phyloP scores from a whole-genome alignment of 2,113 vertebrate species.

The Corynorhinus townsendii region DNA sequence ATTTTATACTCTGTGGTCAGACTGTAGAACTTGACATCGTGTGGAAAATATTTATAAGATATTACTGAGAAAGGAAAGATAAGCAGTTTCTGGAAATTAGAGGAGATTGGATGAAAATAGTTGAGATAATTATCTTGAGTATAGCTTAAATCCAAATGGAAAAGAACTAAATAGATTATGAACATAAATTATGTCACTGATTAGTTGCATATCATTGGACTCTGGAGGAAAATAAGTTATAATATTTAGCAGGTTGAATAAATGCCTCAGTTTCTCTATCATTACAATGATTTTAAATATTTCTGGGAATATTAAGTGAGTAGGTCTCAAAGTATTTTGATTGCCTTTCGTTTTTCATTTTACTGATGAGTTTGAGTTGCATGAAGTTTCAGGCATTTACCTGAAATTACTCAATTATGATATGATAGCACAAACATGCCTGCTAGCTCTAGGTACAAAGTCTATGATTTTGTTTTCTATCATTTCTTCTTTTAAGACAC shows the following conservation, averaged over 20 bases:
- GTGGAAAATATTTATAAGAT: neutral
- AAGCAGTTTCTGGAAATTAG: neutral
- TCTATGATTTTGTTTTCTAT: neutral
- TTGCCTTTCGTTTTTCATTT: neutral
- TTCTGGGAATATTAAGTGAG: neutral
- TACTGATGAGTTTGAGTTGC: neutral
- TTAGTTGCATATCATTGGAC: neutral
- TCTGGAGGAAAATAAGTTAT: neutral
- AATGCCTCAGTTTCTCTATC: neutral
- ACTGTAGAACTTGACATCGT: neutral
- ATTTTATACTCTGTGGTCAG: neutral
- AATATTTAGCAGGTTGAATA: neutral
- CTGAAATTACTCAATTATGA: neutral
- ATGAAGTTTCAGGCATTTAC: neutral
- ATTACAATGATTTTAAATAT: neutral
- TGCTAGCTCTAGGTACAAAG: neutral
- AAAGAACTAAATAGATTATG: neutral
- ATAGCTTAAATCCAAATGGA: neutral
- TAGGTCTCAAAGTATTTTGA: neutral
- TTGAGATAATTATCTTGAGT: neutral
- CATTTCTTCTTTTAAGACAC: neutral
- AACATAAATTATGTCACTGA: neutral
- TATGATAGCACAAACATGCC: neutral
- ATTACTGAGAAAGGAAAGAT: neutral
- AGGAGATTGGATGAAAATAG: neutral